phyloP scores from a whole-genome alignment of 2,113 vertebrate genomes.

The Microcebus griseorufus region DNA sequence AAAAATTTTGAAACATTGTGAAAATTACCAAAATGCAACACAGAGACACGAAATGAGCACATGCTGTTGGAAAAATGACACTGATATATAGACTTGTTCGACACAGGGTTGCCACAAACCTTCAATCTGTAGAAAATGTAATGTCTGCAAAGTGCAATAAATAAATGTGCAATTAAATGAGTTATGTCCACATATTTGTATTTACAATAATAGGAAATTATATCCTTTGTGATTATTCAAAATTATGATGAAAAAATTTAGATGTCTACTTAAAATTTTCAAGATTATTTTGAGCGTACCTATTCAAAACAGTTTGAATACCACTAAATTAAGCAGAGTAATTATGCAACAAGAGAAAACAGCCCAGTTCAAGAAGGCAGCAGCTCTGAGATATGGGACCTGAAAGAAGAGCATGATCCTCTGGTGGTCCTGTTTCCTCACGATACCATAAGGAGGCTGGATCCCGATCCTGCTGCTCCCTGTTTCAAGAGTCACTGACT shows the following conservation, averaged over 20 bases:
- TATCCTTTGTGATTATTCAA: background rate
- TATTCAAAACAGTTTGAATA: constrained; percentile 38
- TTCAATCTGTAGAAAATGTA: background rate
- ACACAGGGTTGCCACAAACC: background rate
- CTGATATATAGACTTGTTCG: background rate
- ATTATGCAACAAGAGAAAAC: background rate
- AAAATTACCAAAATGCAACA: no score
- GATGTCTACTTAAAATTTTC: constrained; percentile 11
- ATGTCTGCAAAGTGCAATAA: background rate
- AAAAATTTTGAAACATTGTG: no score
- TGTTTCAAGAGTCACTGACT: background rate
- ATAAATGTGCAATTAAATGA: background rate
- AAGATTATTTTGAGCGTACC: background rate
- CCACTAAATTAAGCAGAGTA: background rate
- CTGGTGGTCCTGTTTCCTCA: background rate
- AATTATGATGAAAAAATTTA: constrained; percentile 32
- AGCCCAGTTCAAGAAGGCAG: background rate
- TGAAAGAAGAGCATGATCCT: background rate
- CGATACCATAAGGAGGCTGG: background rate
- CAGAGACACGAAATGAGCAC: no score
- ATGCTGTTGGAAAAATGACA: no score
- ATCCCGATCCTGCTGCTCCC: background rate
- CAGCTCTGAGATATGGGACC: background rate
- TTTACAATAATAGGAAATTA: background rate
- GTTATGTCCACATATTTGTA: background rate